A percentile compares a stretch with the other conserved stretches of the same genome.
Conservation (phyloP, 2,113 vertebrate species). For the Pseudois nayaur region DNA sequence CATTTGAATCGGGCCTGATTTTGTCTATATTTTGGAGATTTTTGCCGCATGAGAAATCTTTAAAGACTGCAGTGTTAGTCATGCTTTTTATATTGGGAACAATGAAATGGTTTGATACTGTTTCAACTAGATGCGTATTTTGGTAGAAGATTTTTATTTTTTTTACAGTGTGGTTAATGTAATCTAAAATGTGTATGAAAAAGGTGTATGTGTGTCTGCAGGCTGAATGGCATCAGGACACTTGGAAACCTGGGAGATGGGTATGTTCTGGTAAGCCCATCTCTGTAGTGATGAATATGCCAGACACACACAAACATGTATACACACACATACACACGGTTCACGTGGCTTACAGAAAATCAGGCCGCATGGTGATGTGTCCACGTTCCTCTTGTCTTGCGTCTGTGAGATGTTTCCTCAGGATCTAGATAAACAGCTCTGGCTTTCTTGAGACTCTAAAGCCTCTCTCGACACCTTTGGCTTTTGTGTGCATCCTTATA, state of each 20-base stretch:
- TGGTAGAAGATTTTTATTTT: background rate
- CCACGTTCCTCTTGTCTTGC: background rate
- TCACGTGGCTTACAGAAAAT: background rate
- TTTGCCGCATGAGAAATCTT: background rate
- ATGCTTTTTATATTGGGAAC: background rate
- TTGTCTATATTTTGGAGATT: background rate
- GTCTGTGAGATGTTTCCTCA: slow-evolving; percentile 22
- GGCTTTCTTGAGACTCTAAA: slow-evolving; percentile 51
- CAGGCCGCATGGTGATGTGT: background rate
- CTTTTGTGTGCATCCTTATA: slow-evolving; percentile 77
- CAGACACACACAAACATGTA: background rate
- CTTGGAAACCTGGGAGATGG: background rate
- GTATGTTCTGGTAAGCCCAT: background rate
- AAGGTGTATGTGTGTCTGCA: background rate
- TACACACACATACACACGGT: background rate
- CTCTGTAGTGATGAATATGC: background rate
- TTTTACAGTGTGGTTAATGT: background rate
- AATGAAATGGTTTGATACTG: background rate
- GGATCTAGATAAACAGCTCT: slow-evolving; percentile 68
- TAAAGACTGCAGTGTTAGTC: background rate
- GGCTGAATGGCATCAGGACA: background rate
- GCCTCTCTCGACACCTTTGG: slow-evolving; percentile 53
- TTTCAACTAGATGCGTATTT: background rate
- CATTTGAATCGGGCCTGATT: background rate
- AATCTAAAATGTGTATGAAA: background rate